A percentile compares a stretch with the other conserved stretches of the same genome.
Conservation (phyloP, 2,797 vertebrate genomes). For the Liparis tanakae region DNA sequence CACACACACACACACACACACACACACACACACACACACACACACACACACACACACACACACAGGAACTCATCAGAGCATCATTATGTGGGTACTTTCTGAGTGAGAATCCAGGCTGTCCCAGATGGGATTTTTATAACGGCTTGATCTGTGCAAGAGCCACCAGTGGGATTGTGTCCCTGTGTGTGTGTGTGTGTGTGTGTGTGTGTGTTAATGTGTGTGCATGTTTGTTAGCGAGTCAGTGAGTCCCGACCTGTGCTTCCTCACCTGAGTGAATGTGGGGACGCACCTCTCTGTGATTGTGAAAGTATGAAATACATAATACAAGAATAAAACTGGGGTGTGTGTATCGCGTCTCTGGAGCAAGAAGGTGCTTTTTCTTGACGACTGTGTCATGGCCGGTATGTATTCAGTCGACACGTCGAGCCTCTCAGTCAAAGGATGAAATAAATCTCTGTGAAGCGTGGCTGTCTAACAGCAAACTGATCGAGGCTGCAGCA, state of each 20-base stretch:
- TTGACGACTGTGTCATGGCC: constrained; percentile 28
- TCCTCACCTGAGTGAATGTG: constrained; percentile 53
- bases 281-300: constrained; percentile 29
- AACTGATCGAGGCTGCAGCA: constrained; percentile 41
- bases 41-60: constrained; percentile 44
- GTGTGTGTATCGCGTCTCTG: constrained; percentile 28
- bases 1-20: constrained; percentile 42
- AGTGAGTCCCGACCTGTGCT: constrained; percentile 45
- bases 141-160: constrained; percentile 63
- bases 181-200: constrained; percentile 25
- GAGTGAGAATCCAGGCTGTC: constrained; percentile 62
- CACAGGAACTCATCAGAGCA: constrained; percentile 66
- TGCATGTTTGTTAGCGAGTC: constrained; percentile 38
- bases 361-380: constrained; percentile 28
- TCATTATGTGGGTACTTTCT: constrained; percentile 66
- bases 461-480: constrained; percentile 37
- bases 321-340: constrained; percentile 32
- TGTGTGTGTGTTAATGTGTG: constrained; percentile 34
- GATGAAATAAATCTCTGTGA: constrained; percentile 39
- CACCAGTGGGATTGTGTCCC: constrained; percentile 42
- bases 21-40: constrained; percentile 42
- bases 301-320: constrained; percentile 43
- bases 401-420: constrained; percentile 5
- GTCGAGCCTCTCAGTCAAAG: constrained; percentile 31
- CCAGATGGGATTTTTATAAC: constrained; percentile 76